phyloP scores from a whole-genome alignment of 2,113 vertebrate genomes.

The Mionectes macconnelli region DNA sequence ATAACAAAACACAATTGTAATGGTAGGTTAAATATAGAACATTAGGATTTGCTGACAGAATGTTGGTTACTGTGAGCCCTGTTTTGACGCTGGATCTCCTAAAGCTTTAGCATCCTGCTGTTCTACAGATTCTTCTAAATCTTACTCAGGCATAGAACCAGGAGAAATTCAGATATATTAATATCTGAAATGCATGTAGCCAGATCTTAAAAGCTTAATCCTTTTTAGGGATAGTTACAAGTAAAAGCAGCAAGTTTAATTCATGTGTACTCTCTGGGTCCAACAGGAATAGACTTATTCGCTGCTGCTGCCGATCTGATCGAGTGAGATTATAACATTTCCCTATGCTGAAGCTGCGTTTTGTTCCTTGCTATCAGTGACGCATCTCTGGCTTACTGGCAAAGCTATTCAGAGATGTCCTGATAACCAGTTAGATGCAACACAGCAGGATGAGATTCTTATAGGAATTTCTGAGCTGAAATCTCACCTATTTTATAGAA shows the following conservation, averaged over 20 bases:
- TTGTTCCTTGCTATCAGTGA: background rate
- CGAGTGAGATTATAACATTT: background rate
- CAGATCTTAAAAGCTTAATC: slow-evolving; percentile 3
- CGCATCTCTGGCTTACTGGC: background rate
- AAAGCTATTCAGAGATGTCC: background rate
- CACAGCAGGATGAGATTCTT: background rate
- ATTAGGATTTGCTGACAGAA: slow-evolving; percentile 1
- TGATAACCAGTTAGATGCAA: background rate
- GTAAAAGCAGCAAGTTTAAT: background rate
- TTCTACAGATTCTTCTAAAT: slow-evolving; percentile 21
- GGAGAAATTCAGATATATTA: background rate
- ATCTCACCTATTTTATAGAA: background rate
- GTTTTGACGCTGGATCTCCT: background rate
- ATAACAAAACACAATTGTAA: slow-evolving; percentile 14
- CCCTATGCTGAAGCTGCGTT: background rate
- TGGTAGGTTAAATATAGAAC: slow-evolving; percentile 22
- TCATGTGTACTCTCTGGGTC: background rate
- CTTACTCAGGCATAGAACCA: slow-evolving; percentile 5
- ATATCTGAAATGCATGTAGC: background rate
- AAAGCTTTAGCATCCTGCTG: background rate
- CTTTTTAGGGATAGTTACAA: background rate
- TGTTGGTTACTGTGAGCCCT: background rate
- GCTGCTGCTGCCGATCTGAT: background rate
- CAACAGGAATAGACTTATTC: background rate
- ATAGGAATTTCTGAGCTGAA: background rate